A percentile compares a stretch with the other conserved stretches of the same genome.
phyloP scores from a whole-genome alignment of 2,797 vertebrate genomes.

The Manis javanica region DNA sequence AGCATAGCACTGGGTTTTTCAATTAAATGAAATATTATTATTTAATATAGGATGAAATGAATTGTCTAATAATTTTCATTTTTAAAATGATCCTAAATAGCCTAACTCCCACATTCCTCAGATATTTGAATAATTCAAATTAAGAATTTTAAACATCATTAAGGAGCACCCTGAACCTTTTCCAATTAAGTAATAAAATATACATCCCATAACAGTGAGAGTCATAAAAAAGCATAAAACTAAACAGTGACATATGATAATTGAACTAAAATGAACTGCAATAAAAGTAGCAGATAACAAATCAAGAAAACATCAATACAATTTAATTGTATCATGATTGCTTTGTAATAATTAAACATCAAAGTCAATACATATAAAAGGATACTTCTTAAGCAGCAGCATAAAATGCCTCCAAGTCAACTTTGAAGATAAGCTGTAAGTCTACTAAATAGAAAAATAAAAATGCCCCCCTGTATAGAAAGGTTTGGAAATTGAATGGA shows the following conservation, averaged over 20 bases:
- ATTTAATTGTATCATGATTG: slow-evolving; percentile 48
- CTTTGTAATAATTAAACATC: slow-evolving; percentile 60
- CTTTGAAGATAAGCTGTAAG: slow-evolving; percentile 40
- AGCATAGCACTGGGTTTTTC: neutral
- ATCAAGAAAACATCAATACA: slow-evolving; percentile 48
- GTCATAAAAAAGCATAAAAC: slow-evolving; percentile 34
- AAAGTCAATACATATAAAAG: slow-evolving; percentile 29
- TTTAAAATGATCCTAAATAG: slow-evolving; percentile 11
- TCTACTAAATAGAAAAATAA: too few relatives aligned
- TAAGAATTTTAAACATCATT: slow-evolving; percentile 11
- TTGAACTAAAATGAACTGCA: slow-evolving; percentile 14
- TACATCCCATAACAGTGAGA: slow-evolving; percentile 14
- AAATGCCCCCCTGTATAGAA: neutral
- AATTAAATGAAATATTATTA: neutral
- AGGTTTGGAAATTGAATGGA: slow-evolving; percentile 50
- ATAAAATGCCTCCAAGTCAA: slow-evolving; percentile 33
- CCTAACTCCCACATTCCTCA: neutral
- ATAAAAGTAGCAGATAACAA: slow-evolving; percentile 43
- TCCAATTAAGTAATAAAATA: slow-evolving; percentile 44
- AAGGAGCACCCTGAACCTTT: neutral
- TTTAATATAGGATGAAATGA: slow-evolving; percentile 26
- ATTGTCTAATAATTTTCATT: neutral
- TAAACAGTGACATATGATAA: slow-evolving; percentile 28
- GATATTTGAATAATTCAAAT: slow-evolving; percentile 22
- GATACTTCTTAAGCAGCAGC: neutral